Base-by-base conservation (phyloP, 2,797 vertebrate species). In the Bucorvus abyssinicus region DNA sequence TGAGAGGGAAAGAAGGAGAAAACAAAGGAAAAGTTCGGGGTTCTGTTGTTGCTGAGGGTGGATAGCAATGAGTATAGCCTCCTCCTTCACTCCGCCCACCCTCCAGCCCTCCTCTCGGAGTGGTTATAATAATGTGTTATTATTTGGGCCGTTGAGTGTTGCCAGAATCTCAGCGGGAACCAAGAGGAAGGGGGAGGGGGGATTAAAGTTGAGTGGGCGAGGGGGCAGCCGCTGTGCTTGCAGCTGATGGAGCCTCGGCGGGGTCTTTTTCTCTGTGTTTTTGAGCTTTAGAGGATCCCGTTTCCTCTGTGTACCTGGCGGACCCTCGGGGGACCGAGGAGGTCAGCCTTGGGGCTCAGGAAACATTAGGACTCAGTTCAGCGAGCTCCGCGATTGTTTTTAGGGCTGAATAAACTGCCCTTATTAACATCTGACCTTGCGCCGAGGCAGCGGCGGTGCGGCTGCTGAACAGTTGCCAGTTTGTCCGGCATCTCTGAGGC, bases 361-460 rank as follows among this genome's bases (percentile, higher is more conserved):
- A 96, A 95, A 52, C 82, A 7, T 84, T 14, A 60, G 59, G 90
- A 71, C 53, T 84, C 76, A 81, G 89, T 94, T 96, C 92, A 89
- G 57, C 55, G 79, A 94, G 61, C 81, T 38, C 87, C 79, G 45
- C 49, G n/a, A 70, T 93, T 94, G 96, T 78, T 95, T 90, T 70
- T 69, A 84, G 85, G 79, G 77, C 71, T 90, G 68, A 88, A 86
- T 96, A 88, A 93, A 47, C 71, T 64, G 57, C 52, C 47, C 83
- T 64, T 92, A 50, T 95, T 96, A 94, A 95, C 96, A 94, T 97
- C 88, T 95, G 95, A 97, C 94, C 93, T 85, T 78, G 83, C 52
- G 32, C 94, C 71, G 57, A 42, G 76, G 90, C 61, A 52, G 89
- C 53, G 40, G 52, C 77, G 4, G 47, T 26, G 80, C 42, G 60